Base-by-base conservation (phyloP, 2,797 vertebrate genomes). In the Nothura maculosa region DNA sequence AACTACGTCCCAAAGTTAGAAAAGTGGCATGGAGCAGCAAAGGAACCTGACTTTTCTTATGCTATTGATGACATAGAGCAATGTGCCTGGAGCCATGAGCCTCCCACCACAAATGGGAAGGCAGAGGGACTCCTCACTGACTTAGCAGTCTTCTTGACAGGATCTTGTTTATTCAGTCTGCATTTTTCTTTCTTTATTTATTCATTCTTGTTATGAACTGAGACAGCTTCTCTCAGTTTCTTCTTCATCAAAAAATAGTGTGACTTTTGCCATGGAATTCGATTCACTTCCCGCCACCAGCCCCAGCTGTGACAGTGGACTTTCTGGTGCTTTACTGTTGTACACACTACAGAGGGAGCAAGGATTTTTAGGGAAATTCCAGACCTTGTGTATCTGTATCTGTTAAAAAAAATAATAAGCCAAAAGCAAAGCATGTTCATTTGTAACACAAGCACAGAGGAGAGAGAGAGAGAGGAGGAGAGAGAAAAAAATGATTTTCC, bases 51-150 rank as follows among this genome's bases (percentile, higher is more conserved):
- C 42, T 62, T 63, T 86, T 78, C 19, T 34, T 63, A 18, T 19
- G 55, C 8, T 60, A 9, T 25, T 74, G 14, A 14, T 27, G 43
- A 10, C 18, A 55, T 0, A 0, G 12, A 78, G 17, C 6, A 69
- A 43, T 60, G 12, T 30, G 12, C 38, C 73, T 12, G 28, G 32
- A 68, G 52, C 18, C 76, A 10, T 30, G 74, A 47, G 45, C 64
- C 22, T 30, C 77, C 42, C 12, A 20, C 27, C 42, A 57, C 5
- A 48, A 52, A 55, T 10, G 32, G 19, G 42, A 64, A 50, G 17
- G 14, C 62, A 16, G 2, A 45, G 20, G 19, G 36, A 8, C 13
- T 50, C 2, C 50, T 58, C 48, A 34, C 5, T 22, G 28, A 68
- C 32, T 58, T 10, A 34, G 73, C 17, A 10, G 4, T 79, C 48